Evolutionary conservation across 2,797 vertebrate genomes (phyloP), one percentile per base, ranked within the genome.

Genomic region (Eulemur rubriventer): DNA sequence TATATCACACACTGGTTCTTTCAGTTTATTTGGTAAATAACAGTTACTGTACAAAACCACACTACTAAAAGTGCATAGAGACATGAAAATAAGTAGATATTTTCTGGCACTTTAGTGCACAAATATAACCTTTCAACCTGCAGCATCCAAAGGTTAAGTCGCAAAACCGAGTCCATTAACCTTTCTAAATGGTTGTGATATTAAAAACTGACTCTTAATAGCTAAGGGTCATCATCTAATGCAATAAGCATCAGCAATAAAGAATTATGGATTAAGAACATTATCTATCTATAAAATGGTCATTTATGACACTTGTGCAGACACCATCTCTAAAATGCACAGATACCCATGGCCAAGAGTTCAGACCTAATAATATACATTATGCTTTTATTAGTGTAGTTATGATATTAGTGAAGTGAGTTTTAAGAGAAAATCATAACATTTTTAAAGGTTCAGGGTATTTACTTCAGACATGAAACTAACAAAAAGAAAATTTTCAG

Each of bases 161-260:
- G 95, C 97, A 98, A 98, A 99, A 98, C 98, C 67, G 96, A 99
- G 98, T 99, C 98, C 98, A 99, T 99, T 99, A 99, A 99, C 98
- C 98, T 98, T 98, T 98, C 97, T 98, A 99, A 99, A 98, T 98
- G 98, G 98, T 97, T 98, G 98, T 98, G 98, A 98, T 99, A 99
- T 99, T 99, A 99, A 99, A 99, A 99, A 99, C 98, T 98, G 98
- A 98, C 98, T 99, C 98, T 98, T 98, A 98, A 98, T 99, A 99
- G 98, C 98, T 96, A 98, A 98, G 98, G 98, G 98, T 99, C 98
- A 97, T 98, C 98, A 98, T 98, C 98, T 98, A 98, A 98, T 97
- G 98, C 98, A 99, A 98, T 99, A 99, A 99, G 98, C 97, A 99
- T 98, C 98, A 98, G 98, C 98, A 98, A 98, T 98, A 99, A 99